Conservation (phyloP, 2,888 invertebrate species). For the Stenoptilia bipunctidactyla region DNA sequence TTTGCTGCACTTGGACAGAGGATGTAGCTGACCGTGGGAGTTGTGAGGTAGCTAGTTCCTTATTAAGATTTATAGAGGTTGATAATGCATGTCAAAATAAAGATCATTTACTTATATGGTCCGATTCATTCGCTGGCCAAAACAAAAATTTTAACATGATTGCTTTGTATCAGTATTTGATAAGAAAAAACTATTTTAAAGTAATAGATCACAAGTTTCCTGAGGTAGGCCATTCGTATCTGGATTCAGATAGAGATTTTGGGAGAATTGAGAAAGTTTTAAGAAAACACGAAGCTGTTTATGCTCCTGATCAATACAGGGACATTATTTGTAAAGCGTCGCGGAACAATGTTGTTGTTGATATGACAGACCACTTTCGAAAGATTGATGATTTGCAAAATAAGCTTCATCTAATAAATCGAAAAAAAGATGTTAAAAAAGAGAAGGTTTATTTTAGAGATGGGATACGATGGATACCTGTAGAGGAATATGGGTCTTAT, state of each 20-base stretch:
- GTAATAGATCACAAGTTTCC: slow-evolving; percentile 32
- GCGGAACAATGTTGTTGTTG: slow-evolving; percentile 12
- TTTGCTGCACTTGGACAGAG: slow-evolving; percentile 16
- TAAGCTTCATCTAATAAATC: slow-evolving; percentile 13
- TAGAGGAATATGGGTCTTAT: slow-evolving; percentile 16
- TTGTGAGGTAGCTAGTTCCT: slow-evolving; percentile 5
- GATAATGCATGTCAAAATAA: slow-evolving; percentile 3
- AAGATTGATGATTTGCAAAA: slow-evolving; percentile 10
- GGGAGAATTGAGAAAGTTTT: slow-evolving; percentile 24
- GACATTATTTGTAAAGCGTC: slow-evolving; percentile 14
- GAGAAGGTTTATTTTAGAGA: slow-evolving; percentile 21
- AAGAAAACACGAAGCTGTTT: slow-evolving; percentile 20
- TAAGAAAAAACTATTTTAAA: slow-evolving; percentile 5
- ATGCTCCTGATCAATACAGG: slow-evolving; percentile 21
- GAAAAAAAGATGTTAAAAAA: slow-evolving; percentile 18
- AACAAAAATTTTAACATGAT: slow-evolving; percentile 17
- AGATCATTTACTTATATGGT: slow-evolving; percentile 14
- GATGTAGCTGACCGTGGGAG: slow-evolving; percentile 9
- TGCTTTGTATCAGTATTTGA: background rate
- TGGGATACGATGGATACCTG: slow-evolving; percentile 20
- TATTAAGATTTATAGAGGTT: slow-evolving; percentile 13
- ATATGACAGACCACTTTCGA: background rate
- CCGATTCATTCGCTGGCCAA: slow-evolving; percentile 15
- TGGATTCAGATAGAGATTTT: slow-evolving; percentile 29
- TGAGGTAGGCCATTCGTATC: slow-evolving; percentile 25